Base-by-base conservation (phyloP, 2,797 vertebrate species). In the Carapus acus region DNA sequence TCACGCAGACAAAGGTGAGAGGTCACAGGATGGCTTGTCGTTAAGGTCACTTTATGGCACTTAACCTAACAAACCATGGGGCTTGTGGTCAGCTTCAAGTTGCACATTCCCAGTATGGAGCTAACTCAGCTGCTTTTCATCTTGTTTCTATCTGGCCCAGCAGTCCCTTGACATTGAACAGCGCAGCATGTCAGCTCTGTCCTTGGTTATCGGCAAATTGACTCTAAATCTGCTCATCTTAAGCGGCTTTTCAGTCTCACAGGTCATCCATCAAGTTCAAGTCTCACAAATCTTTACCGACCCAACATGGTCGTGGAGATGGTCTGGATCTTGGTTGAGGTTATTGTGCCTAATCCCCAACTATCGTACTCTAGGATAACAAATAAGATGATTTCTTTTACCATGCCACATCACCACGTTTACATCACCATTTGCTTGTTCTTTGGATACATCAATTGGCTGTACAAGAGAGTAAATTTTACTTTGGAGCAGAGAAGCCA, bases 1-100 rank as follows among this genome's bases (percentile, higher is more conserved):
- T 54, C 24, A 27, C 5, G 47, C 58, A 22, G 40, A 49, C 51
- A 27, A 46, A 29, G 12, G 52, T 9, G 21, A 63, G 62, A 54
- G 55, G 53, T 68, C 71, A 58, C 37, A 67, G 63, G 61, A 73
- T 48, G 54, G 70, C 44, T 56, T 61, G 56, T 52, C 52, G 61
- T 65, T 65, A 43, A 49, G 43, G 17, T 45, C 8, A 43, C 46
- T 39, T 8, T 9, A 49, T 29, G 38, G 18, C 45, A 49, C 31
- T 58, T 23, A 34, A 16, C 5, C 51, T 47, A 18, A 38, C 54
- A 53, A 50, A 27, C 47, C 12, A 14, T 7, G 17, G 16, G 20
- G 31, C 23, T 7, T 29, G 36, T 36, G 37, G 51, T 14, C 53
- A 29, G 44, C 19, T 22, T 67, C 46, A 23, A 21, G 62, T 54